Evolutionary conservation across 2,888 invertebrate genomes (phyloP), one percentile per base, ranked within the genome.

Genomic region (Oxytorus armatus): DNA sequence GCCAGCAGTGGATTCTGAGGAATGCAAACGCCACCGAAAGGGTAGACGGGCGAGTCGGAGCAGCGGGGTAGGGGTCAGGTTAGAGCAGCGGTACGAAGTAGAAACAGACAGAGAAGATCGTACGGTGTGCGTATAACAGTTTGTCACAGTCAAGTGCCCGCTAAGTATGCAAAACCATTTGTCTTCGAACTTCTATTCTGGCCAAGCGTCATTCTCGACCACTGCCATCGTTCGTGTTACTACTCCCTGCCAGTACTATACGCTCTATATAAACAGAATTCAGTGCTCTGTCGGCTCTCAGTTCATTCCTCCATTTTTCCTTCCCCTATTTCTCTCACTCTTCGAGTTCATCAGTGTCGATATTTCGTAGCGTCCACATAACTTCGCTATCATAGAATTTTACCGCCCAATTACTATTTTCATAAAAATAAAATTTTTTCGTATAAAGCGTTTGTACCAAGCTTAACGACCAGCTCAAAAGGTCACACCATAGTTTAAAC

Each of bases 91-190:
- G 23, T 18, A 57, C 63, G 49, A 76, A 73, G 75, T 63, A 63
- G 70, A 49, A 23, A 68, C 42, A 44, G 39, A 44, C 36, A 42
- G 66, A 61, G 77, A 59, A 79, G 74, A 63, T 83, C 74, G 81
- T 65, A 80, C 68, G 79, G 51, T 63, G 77, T 81, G 82, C 82
- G 79, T 75, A 79, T 73, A 85, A 86, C 86, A 89, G 88, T 90
- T 90, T 90, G 90, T 90, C 90, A 90, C 88, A 90, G 90, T 90
- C 90, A 89, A 89, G 87, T 84, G 86, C 87, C 86, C 86, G 85
- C 88, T 89, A 90, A 90, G 89, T 90, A 91, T 89, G 89, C 89
- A 82, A 87, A 86, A 87, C 89, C 90, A 90, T 91, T 90, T 90
- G 89, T 91, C 90, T 89, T 86, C 80, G 85, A 85, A 85, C 84